Evolutionary conservation across 2,113 vertebrate species (phyloP), one percentile per base, ranked within the genome.

Genomic region (Tonatia bakeri): DNA sequence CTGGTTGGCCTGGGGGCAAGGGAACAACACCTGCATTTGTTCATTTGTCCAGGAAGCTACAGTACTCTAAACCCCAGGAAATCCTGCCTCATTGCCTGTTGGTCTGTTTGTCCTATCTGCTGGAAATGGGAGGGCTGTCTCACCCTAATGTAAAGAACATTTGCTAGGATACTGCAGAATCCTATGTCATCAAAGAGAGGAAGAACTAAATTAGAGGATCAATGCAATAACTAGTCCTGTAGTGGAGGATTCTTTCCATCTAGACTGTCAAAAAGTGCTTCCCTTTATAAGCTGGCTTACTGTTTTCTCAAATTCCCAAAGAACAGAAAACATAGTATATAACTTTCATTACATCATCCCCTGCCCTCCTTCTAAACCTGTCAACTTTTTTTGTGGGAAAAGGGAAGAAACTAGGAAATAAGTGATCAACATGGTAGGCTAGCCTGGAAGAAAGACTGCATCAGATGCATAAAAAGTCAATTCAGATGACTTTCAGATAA

Each of bases 301-400:
- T 59, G 54, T 38, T 84, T 75, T 59, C 76, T 86, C 77, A 82
- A 82, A 89, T 91, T 90, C 86, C 65, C 73, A 17, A 79, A 94
- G 87, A 82, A 69, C 33, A 83, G 56, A 94, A 95, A 95, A 47
- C 54, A 92, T 36, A 94, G 40, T 65, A 81, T 77, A 73, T 33
- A 81, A 22, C 38, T 93, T 89, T 93, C 50, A 56, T 92, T 87
- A 87, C 38, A 33, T 69, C 14, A n/a, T 15, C 61, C 93, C 80
- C 43, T 90, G 61, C 61, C 73, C 13, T 82, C 69, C n/a, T 43
- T 86, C 36, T 64, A 87, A n/a, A 4, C 31, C 77, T 90, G 72
- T 59, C 90, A 87, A 31, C 56, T 47, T 59, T 36, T 45, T 61
- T 40, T 47, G 10, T 84, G 84, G 50, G 9, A 70, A 87, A 70